A percentile compares a stretch with the other conserved stretches of the same genome.
Conservation (phyloP, 2,797 vertebrate genomes). For the Malurus splendens region DNA sequence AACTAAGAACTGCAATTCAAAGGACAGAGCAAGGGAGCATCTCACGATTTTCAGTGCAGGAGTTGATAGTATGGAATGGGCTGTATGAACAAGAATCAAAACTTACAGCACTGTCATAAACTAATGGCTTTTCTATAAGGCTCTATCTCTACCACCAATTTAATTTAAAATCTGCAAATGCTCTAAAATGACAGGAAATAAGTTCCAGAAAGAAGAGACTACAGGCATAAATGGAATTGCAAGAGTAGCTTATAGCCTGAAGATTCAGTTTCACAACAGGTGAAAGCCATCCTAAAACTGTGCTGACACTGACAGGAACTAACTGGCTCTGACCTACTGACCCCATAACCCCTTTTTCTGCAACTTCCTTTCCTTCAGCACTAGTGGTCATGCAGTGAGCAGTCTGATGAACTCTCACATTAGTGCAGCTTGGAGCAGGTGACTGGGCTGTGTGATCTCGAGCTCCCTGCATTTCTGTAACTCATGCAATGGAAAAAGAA, state of each 20-base stretch:
- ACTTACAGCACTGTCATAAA: neutral
- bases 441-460: neutral
- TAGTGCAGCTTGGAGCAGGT: neutral
- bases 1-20: neutral
- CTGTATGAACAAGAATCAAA: neutral
- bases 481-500: neutral
- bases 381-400: neutral
- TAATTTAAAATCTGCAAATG: neutral
- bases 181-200: neutral
- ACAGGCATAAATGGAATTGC: neutral
- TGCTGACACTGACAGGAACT: neutral
- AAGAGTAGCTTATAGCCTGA: neutral
- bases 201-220: neutral
- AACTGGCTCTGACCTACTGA: neutral
- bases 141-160: neutral
- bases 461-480: neutral
- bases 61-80: neutral
- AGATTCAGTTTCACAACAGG: neutral
- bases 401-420: neutral
- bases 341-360: neutral
- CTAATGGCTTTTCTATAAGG: neutral
- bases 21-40: neutral
- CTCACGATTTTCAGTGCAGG: neutral
- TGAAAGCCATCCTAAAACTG: neutral
- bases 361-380: neutral